A percentile compares a stretch with the other conserved stretches of the same genome.
Evolutionary conservation across 2,113 vertebrate species (phyloP).

Genomic region (Sprattus sprattus): DNA sequence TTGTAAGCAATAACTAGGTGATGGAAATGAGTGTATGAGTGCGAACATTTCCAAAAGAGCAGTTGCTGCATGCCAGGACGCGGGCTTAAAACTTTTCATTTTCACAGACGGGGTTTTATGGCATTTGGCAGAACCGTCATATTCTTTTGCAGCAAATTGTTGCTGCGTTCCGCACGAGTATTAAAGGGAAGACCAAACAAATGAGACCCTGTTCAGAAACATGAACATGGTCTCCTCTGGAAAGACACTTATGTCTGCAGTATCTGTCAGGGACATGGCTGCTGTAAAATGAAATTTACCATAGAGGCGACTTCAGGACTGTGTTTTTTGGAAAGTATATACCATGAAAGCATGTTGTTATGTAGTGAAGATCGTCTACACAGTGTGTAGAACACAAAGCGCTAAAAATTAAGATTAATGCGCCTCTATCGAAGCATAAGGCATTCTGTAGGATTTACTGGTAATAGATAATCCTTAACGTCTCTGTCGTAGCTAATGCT

Average conservation of each 20-base stretch:
- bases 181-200: slow-evolving; percentile 2
- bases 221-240: slow-evolving; percentile 21
- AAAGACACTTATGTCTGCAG: slow-evolving; percentile 5
- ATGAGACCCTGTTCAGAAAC: slow-evolving; percentile 5
- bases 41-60: slow-evolving; percentile 8
- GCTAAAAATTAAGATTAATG: background rate
- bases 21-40: slow-evolving; percentile 17
- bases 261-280: slow-evolving; percentile 23
- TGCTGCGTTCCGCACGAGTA: slow-evolving; percentile 17
- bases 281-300: slow-evolving; percentile 18
- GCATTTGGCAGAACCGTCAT: slow-evolving; percentile 14
- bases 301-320: slow-evolving; percentile 6
- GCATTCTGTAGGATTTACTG: background rate
- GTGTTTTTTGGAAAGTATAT: background rate
- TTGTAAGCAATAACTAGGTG: slow-evolving; percentile 18
- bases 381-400: background rate
- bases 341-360: background rate
- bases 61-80: background rate
- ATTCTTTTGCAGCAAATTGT: slow-evolving; percentile 3
- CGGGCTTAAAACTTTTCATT: background rate
- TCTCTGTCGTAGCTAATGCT: slow-evolving; percentile 1
- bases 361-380: background rate
- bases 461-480: background rate
- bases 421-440: background rate
- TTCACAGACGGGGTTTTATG: slow-evolving; percentile 25